Base-by-base conservation (phyloP, 2,888 invertebrate genomes). In the Aphidoletes aphidimyza region DNA sequence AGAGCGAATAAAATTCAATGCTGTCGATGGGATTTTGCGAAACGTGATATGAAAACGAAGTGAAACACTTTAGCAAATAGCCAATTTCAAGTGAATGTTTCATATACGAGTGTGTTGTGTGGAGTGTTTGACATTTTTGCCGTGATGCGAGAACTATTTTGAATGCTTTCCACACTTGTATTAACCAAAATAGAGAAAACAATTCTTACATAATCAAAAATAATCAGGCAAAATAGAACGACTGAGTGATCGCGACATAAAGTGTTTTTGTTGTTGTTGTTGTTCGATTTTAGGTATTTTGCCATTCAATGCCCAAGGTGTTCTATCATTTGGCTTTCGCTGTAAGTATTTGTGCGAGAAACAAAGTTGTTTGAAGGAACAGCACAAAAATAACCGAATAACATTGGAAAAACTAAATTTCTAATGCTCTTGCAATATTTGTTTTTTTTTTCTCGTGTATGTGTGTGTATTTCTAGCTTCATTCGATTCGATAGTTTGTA, bases 141-240 rank as follows among this genome's bases (percentile, higher is more conserved):
- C 30, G 17, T 2, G n/a, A n/a, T n/a, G 14, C 14, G n/a, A 30
- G 9, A 1, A 30, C 69, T 6, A 69, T 30, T 69, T 14, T 69
- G 26, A 26, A 54, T 69, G 14, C 14, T 11, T 30, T 30, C 30
- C n/a, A n/a, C n/a, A n/a, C n/a, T n/a, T 69, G 69, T 30, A 69
- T 69, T 34, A 30, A 69, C 69, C 69, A 30, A 69, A 69, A 69
- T n/a, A n/a, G n/a, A n/a, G n/a, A n/a, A n/a, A n/a, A n/a, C n/a
- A n/a, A n/a, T 69, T 69, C 11, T 69, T 69, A 69, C 34, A 69
- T 69, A 69, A 30, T 69, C 54, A n/a, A 22, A 47, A 11, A 19
- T 47, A 39, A 39, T 39, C 6, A 39, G 39, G 39, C 39, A 8
- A 39, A 39, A 11, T 11, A 8, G 11, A 39, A 39, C 39, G 47